Evolutionary conservation across 2,113 vertebrate species (phyloP).

Genomic region (Trematomus loennbergii): DNA sequence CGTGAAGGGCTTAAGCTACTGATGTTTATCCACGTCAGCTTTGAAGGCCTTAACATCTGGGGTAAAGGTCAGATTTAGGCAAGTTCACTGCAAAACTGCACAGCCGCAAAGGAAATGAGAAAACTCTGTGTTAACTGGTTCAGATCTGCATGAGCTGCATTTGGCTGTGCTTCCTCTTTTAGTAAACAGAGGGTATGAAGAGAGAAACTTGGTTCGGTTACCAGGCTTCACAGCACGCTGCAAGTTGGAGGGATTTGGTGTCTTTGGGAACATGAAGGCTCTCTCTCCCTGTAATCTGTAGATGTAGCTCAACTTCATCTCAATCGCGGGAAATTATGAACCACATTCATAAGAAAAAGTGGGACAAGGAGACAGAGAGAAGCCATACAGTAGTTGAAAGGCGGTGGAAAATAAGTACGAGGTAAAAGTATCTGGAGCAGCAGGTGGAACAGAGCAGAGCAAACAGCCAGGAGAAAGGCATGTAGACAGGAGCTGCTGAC

Average conservation of each 20-base stretch:
- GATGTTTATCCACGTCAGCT: slow-evolving; percentile 65
- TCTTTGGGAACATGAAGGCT: slow-evolving; percentile 58
- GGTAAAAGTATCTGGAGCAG: slow-evolving; percentile 18
- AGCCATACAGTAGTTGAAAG: neutral
- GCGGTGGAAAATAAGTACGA: neutral
- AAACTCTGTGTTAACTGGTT: slow-evolving; percentile 36
- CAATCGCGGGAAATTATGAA: slow-evolving; percentile 24
- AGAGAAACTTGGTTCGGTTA: slow-evolving; percentile 22
- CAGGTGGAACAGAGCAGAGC: slow-evolving; percentile 36
- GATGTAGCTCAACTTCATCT: slow-evolving; percentile 48
- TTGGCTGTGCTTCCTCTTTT: slow-evolving; percentile 28
- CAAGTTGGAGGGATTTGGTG: slow-evolving; percentile 42
- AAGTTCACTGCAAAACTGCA: slow-evolving; percentile 45
- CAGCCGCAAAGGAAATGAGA: slow-evolving; percentile 42
- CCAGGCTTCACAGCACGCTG: slow-evolving; percentile 29
- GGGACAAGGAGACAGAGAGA: neutral
- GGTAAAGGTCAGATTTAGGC: slow-evolving; percentile 66
- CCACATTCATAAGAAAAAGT: slow-evolving; percentile 17
- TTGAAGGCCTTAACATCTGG: slow-evolving; percentile 70
- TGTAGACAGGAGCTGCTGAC: slow-evolving; percentile 55
- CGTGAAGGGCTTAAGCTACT: slow-evolving; percentile 55
- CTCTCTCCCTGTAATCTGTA: slow-evolving; percentile 57
- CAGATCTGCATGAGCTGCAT: slow-evolving; percentile 1
- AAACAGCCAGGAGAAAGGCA: slow-evolving; percentile 9
- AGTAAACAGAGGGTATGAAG: slow-evolving; percentile 26